These are phyloP conservation scores for Patella caerulea DNA, from an alignment of 2,888 invertebrate genomes.

Conservation along the genomic window DNA sequence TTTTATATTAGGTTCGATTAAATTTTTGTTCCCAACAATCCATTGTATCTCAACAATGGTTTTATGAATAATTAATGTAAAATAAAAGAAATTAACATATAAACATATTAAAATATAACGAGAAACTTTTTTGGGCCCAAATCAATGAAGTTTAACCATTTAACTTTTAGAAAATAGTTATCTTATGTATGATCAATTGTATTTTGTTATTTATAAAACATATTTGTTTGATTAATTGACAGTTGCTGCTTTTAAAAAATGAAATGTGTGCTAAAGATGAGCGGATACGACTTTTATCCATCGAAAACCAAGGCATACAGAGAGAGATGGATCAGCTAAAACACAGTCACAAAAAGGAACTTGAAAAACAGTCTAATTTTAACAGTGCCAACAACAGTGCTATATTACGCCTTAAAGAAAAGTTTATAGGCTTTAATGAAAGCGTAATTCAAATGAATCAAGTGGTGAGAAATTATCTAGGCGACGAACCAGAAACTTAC, in stretches of 20 bases:
- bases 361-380: conserved; percentile 50
- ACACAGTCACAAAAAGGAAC: conserved; percentile 37
- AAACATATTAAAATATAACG: no score
- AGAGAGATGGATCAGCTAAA: conserved; percentile 38
- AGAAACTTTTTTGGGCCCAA: no score
- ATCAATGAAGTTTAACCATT: no score
- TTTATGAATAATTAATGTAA: no score
- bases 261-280: conserved; percentile 34
- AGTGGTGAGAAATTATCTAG: conserved; percentile 38
- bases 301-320: conserved; percentile 35
- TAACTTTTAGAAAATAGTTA: neutral
- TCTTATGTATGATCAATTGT: no score
- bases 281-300: conserved; percentile 12
- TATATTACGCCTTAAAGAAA: conserved; percentile 45
- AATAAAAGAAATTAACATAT: no score
- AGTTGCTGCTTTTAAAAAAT: conserved; percentile 41
- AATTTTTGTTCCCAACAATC: no score
- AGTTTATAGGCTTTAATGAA: conserved; percentile 45
- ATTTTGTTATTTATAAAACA: neutral
- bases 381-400: conserved; percentile 54
- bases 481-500: conserved; percentile 20
- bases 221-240: conserved; percentile 15
- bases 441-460: conserved; percentile 44
- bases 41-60: no score
- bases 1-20: no score